phyloP scores from a whole-genome alignment of 1,140 invertebrate species.

The Drosophila lacteicornis region DNA sequence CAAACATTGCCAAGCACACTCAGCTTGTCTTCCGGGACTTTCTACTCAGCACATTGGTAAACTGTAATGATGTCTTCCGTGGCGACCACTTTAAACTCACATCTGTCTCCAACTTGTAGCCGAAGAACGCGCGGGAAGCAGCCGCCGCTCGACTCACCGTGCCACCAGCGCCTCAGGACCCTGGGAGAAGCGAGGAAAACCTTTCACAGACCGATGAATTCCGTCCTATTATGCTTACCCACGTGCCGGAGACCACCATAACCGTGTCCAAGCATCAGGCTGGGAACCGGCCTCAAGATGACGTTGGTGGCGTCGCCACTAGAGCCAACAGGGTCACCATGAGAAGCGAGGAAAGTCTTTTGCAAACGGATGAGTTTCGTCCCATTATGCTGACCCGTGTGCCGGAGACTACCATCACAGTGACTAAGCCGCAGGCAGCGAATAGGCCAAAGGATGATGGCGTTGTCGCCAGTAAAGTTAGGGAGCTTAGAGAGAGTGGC shows the following conservation, averaged over 20 bases:
- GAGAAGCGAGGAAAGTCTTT: not conserved
- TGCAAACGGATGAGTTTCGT: constrained; percentile 47
- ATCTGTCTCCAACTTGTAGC: constrained; percentile 30
- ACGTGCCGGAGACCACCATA: constrained; percentile 39
- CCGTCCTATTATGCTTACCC: constrained; percentile 57
- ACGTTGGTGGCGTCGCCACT: too few relatives aligned
- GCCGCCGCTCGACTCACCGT: constrained; percentile 23
- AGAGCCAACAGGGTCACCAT: not conserved
- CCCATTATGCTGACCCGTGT: constrained; percentile 54
- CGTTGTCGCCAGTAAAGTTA: constrained; percentile 27
- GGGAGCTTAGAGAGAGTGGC: not conserved
- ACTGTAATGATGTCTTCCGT: not conserved
- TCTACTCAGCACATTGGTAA: constrained; percentile 75
- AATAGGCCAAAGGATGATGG: constrained; percentile 4
- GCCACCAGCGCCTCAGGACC: constrained; percentile 4
- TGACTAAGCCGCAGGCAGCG: constrained; percentile 6
- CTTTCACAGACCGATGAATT: constrained; percentile 36
- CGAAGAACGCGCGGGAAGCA: constrained; percentile 56
- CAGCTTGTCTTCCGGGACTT: constrained; percentile 75
- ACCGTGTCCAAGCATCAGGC: constrained; percentile 7
- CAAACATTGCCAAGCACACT: constrained; percentile 80
- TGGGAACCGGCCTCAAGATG: constrained; percentile 1
- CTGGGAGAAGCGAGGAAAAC: not conserved
- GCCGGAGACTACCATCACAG: constrained; percentile 37
- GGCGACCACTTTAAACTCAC: not conserved